Evolutionary conservation across 2,888 invertebrate species (phyloP), one percentile per base, ranked within the genome.

Genomic region (Stenodema calcarata): DNA sequence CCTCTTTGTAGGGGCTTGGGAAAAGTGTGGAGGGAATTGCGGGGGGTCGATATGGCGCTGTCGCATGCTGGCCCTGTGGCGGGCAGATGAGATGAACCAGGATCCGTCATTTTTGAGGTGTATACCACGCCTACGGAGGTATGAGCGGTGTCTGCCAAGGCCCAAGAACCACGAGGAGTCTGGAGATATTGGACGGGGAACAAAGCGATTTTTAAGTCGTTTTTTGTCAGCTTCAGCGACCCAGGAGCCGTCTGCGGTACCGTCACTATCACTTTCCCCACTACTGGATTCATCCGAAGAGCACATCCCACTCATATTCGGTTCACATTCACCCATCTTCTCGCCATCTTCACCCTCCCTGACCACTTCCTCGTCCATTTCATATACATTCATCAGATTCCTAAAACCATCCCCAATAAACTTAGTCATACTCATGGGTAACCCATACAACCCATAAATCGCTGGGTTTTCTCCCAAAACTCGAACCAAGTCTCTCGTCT

Each of bases 41-140:
- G 16, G n/a, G 23, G 78, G 11, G 18, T 78, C 78, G 27, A 14
- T 23, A 4, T 78, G 78, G 41, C 44, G 35, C 41, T 27, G 44
- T 18, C 82, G 30, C 82, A 82, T 82, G 12, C 41, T 35, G 82
- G 82, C 82, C 0, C 82, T 69, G 27, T 82, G 82, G n/a, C 28
- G 54, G 18, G 82, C 82, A 12, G 82, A 62, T 0, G 82, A 82
- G 30, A 82, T 82, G 69, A 35, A 82, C 82, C 82, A 82, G n/a
- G 82, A 82, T 0, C 82, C 82, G 23, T 69, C 42, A 27, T 82
- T 69, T 4, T 82, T 42, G 11, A 82, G 42, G 35, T 82, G 62
- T 30, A 69, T 69, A 0, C 62, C 62, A 9, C 69, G 82, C 18
- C 82, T 42, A 16, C 82, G 62, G 11, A 82, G 41, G 41, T 42